Base-by-base conservation (phyloP, 2,888 invertebrate species). In the Dynastes maya region DNA sequence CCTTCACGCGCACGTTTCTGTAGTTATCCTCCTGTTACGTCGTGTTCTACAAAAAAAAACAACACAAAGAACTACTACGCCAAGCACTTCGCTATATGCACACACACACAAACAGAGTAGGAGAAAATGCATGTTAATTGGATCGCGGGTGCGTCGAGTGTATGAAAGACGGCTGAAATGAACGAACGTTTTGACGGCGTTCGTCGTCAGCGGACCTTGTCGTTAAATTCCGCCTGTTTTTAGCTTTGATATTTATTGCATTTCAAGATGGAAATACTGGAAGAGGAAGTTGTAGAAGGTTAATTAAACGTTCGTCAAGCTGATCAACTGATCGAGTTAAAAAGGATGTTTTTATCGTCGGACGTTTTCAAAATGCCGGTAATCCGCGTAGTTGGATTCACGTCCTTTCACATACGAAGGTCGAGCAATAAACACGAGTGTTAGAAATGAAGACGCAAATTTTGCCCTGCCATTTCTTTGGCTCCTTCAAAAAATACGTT, bases 11-110 rank as follows among this genome's bases (percentile, higher is more conserved):
- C 71, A 72, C 72, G 55, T 72, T 72, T 72, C 55, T 72, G 58
- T 72, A 72, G 72, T 58, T 72, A 72, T 72, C 72, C 72, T 72
- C 27, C 67, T 49, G 67, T 67, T 67, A 67, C 67, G 72, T 72
- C 16, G 72, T 58, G 72, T 72, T 27, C 70, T 70, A 70, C 70
- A 70, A 70, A 70, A 51, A 49, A 11, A 49, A 70, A 11, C 5
- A 58, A 58, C 8, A 55, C 22, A 22, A 55, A 16, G 58, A 70
- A 37, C 49, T 4, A 40, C 40, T n/a, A 55, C 55, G 6, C n/a
- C 16, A n/a, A 16, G n/a, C 22, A 16, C 22, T 22, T 58, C 55
- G 55, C 55, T 22, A 22, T 58, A 58, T 22, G 22, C 55, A 37
- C 40, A 37, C 45, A 40, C 45, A 51, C 40, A 37, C 45, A 22